These are phyloP conservation scores for Sinosuthora webbiana DNA, from an alignment of 2,113 vertebrate species.

Conservation along the genomic window DNA sequence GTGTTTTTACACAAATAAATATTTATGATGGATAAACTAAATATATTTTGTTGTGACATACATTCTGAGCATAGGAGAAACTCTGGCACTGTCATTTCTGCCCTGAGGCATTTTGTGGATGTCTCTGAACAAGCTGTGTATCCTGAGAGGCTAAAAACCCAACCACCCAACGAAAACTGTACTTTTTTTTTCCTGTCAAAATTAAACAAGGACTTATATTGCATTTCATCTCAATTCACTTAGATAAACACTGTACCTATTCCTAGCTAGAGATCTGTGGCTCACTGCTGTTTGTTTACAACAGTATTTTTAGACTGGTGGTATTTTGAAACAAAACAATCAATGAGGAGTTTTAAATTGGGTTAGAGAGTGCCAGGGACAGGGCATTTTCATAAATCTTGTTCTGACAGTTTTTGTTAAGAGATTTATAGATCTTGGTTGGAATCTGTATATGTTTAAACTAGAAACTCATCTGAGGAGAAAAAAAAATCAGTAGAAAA, in stretches of 20 bases:
- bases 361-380: neutral
- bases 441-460: neutral
- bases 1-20: neutral
- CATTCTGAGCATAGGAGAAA: neutral
- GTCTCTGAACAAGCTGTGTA: neutral
- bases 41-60: neutral
- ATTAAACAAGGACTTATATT: neutral
- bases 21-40: neutral
- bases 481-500: neutral
- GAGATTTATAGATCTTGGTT: neutral
- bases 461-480: neutral
- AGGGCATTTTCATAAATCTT: slow-evolving; percentile 1
- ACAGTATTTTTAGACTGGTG: neutral
- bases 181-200: neutral
- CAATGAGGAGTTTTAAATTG: slow-evolving; percentile 6
- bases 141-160: neutral
- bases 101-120: neutral
- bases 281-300: neutral
- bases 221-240: neutral
- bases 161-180: neutral
- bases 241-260: neutral
- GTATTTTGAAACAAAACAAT: slow-evolving; percentile 9
- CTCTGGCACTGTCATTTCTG: neutral
- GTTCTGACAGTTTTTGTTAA: neutral
- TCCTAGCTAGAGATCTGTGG: neutral